Conservation (phyloP, 2,113 vertebrate genomes). For the Orycteropus afer region DNA sequence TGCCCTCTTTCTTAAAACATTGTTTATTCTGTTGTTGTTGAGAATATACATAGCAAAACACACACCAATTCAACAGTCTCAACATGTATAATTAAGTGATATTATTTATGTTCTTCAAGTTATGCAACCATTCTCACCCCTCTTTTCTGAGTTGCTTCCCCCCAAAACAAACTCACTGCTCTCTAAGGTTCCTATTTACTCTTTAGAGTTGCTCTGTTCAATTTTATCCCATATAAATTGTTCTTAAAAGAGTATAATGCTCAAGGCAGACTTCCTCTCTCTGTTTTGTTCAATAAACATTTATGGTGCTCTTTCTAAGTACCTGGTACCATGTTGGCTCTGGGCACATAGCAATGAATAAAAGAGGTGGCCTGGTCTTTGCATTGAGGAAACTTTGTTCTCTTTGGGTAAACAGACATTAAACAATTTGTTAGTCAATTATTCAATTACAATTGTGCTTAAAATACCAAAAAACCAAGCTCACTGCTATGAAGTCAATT, state of each 20-base stretch:
- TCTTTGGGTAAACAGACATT: neutral
- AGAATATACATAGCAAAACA: neutral
- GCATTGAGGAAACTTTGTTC: neutral
- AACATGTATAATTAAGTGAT: too few relatives aligned
- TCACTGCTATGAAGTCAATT: too few relatives aligned
- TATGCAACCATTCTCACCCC: too few relatives aligned
- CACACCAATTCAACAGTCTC: too few relatives aligned
- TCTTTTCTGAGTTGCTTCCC: too few relatives aligned
- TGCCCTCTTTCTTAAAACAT: neutral
- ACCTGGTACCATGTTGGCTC: neutral
- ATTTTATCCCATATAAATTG: too few relatives aligned
- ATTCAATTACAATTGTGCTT: neutral
- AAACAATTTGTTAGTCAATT: neutral
- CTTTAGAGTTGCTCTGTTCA: too few relatives aligned
- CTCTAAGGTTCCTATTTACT: too few relatives aligned
- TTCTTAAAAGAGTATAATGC: too few relatives aligned
- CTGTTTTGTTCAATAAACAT: neutral
- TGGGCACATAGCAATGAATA: neutral
- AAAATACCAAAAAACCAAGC: neutral
- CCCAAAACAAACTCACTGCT: too few relatives aligned
- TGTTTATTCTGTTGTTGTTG: too few relatives aligned
- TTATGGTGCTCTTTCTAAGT: neutral
- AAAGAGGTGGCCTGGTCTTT: neutral
- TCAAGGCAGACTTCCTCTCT: neutral
- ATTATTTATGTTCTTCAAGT: too few relatives aligned